Evolutionary conservation across 2,888 invertebrate genomes (phyloP).

Genomic region (Epinotia nisella): DNA sequence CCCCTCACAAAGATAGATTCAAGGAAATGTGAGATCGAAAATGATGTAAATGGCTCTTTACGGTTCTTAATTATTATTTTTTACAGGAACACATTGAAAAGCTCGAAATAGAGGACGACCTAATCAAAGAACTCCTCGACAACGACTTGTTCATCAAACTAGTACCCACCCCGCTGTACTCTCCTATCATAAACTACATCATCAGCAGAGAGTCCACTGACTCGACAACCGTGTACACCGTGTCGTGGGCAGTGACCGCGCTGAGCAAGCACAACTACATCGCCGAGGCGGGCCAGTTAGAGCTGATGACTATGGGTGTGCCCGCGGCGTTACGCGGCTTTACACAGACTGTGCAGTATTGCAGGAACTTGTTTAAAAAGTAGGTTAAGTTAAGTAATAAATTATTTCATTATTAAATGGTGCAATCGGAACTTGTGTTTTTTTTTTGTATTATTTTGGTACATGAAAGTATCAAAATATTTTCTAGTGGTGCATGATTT

Average conservation of each 20-base stretch:
- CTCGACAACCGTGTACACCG: slow-evolving; percentile 57
- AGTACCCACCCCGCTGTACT: slow-evolving; percentile 69
- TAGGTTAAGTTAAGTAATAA: slow-evolving; percentile 44
- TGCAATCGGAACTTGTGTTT: slow-evolving; percentile 12
- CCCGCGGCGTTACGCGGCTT: slow-evolving; percentile 71
- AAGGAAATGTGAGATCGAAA: too few relatives aligned
- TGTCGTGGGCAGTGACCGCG: slow-evolving; percentile 66
- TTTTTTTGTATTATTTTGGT: too few relatives aligned
- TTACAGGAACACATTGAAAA: slow-evolving; percentile 64
- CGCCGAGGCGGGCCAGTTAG: slow-evolving; percentile 75
- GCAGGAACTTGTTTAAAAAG: slow-evolving; percentile 58
- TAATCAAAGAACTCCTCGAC: slow-evolving; percentile 72
- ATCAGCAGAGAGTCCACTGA: slow-evolving; percentile 54
- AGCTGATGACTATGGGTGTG: slow-evolving; percentile 62
- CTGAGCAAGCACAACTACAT: slow-evolving; percentile 63
- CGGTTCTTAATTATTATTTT: too few relatives aligned
- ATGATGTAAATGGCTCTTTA: too few relatives aligned
- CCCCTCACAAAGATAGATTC: too few relatives aligned
- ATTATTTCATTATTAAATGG: slow-evolving; percentile 44
- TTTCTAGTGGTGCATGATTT: too few relatives aligned
- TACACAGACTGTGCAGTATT: slow-evolving; percentile 66
- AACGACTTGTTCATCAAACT: slow-evolving; percentile 68
- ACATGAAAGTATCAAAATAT: too few relatives aligned
- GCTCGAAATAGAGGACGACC: slow-evolving; percentile 66
- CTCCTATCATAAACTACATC: slow-evolving; percentile 64